Percentiles rank a stretch among this genome's conserved stretches.
phyloP scores from a whole-genome alignment of 2,797 vertebrate species.

The Mormyrops attenuatus region DNA sequence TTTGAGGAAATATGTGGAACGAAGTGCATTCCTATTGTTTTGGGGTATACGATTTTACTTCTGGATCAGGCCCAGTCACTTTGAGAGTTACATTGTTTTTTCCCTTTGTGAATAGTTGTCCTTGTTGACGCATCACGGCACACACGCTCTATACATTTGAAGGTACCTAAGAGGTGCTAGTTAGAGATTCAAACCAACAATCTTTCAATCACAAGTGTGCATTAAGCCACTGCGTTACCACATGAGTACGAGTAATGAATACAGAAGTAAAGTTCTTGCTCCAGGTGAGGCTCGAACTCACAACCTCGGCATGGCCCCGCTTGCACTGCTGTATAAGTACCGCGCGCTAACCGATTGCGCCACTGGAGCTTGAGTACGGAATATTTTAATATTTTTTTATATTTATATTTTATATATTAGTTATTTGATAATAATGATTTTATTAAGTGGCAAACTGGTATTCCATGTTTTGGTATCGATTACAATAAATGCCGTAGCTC shows the following conservation, averaged over 20 bases:
- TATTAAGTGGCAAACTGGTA: conserved; percentile 28
- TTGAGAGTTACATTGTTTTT: neutral
- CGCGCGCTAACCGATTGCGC: neutral
- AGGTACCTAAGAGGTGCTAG: neutral
- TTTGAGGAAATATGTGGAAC: neutral
- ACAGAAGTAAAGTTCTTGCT: no score
- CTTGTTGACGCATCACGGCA: no score
- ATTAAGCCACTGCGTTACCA: no score
- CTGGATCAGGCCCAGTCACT: neutral
- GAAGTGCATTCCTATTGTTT: conserved; percentile 18
- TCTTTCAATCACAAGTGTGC: neutral
- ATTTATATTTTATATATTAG: no score
- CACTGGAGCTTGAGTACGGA: no score
- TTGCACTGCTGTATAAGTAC: no score
- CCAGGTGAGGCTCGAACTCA: no score
- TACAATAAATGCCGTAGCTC: conserved; percentile 40
- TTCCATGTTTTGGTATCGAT: conserved; percentile 36
- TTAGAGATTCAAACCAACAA: neutral
- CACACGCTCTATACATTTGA: no score
- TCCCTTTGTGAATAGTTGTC: neutral
- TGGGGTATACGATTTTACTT: conserved; percentile 11
- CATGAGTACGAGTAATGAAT: no score
- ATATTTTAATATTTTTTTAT: no score
- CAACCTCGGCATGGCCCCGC: no score
- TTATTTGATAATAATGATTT: conserved; percentile 24